Base-by-base conservation (phyloP, 2,113 vertebrate species). In the Syrrhaptes paradoxus region DNA sequence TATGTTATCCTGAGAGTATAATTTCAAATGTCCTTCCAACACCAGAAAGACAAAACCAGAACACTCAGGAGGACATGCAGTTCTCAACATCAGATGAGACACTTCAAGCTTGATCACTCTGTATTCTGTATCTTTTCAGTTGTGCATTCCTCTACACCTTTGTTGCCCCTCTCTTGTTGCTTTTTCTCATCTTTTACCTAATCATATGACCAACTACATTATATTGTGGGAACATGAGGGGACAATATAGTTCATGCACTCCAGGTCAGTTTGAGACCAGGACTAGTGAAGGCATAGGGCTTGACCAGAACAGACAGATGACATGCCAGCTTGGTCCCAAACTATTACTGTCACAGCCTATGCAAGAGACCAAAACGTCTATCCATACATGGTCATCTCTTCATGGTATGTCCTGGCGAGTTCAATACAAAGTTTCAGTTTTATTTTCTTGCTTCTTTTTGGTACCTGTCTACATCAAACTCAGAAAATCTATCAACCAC, bases 1-100 rank as follows among this genome's bases (percentile, higher is more conserved):
- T 38, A 1, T 38, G 7, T 45, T 89, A 55, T 20, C 20, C 26
- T 51, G 9, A 74, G 4, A 74, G 7, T 26, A 66, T 31, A 0
- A 2, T 81, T 94, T 70, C 36, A 70, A 84, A 70, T 6, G 72
- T 10, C 13, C 10, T 9, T 57, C 15, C 34, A 79, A 75, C 7
- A 67, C 3, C 15, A 89, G 38, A 13, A 71, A 48, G 59, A 62
- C 24, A 43, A 90, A 83, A 43, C 0, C 13, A 45, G 17, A 4
- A 24, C 6, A 55, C 3, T 34, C 3, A 26, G 8, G 32, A 48
- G 17, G 20, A 75, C 1, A 1, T 5, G 26, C 1, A 1, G 10
- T 21, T 88, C n/a, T 65, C 28, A 74, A 55, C 83, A 52, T 51
- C 29, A 32, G 36, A n/a, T 7, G 55, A 77, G 36, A n/a, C 11